Base-by-base conservation (phyloP, 2,113 vertebrate species). In the Microcebus ravelobensis region DNA sequence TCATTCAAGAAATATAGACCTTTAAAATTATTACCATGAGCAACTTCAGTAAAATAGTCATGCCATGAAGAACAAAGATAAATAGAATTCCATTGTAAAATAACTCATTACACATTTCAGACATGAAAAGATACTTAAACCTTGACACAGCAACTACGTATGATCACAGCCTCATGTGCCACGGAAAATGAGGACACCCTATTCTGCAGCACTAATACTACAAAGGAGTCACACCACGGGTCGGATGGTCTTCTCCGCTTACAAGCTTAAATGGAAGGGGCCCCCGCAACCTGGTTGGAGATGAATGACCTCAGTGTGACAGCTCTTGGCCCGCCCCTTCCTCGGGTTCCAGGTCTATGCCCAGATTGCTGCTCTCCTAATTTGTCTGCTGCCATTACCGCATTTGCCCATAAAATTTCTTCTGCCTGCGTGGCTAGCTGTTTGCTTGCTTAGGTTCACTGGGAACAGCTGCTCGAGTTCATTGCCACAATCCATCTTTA, bases 221-320 rank as follows among this genome's bases (percentile, higher is more conserved):
- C 2, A 55, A 12, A 55, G 67, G 45, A 67, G 63, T 8, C 45
- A 5, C 29, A 1, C 29, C 11, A 20, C 0, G 25, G 63, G 17
- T 9, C 10, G 27, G 29, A 65, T 12, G 6, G 34, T n/a, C 23
- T 42, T 55, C 50, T 23, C 67, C 0, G 20, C 34, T 12, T 1
- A 45, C 4, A 8, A 3, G 13, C 63, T 25, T 50, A 15, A 39
- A 11, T 23, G 77, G 12, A 67, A 39, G 29, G 29, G 29, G 63
- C 71, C 2, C 1, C 18, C 0, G 1, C 29, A 11, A 42, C 6
- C 29, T 36, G 13, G 83, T 0, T 21, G 3, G 65, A 50, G 9
- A 39, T 5, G 21, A 61, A 4, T 1, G n/a, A 1, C 50, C 59
- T 81, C 34, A 1, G 0, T 3, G 1, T 52, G 45, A 88, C 20